Evolutionary conservation across 2,888 invertebrate genomes (phyloP), one percentile per base, ranked within the genome.

Genomic region (Argyra leucocephala): DNA sequence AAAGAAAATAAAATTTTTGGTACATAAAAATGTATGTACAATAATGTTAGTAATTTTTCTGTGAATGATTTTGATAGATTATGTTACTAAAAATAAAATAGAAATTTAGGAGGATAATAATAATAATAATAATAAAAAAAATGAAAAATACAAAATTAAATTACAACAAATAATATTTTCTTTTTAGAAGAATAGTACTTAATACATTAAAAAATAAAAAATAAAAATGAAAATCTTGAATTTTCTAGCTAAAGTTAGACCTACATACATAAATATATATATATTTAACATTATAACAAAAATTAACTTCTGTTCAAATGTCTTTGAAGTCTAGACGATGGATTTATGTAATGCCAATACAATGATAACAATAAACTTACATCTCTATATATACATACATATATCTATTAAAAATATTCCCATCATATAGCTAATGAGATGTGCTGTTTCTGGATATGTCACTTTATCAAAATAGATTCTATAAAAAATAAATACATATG

Each of bases 291-390:
- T 10, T 7, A 31, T 31, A 31, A 7, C 18, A 48, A 48, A 48
- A 48, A 48, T 48, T n/a, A 48, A 48, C 48, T 48, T 48, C 18
- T 48, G 12, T 48, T 48, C 48, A 48, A 48, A 48, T 18, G 18
- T 48, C 48, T 9, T 48, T n/a, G 18, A 48, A 48, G 48, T 48
- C 48, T 48, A 48, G 48, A 48, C 48, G 15, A 12, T 48, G 48
- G 48, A 48, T 48, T 48, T 48, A 48, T 48, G 15, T 48, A 48
- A 48, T 48, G n/a, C 15, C 48, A 48, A 48, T 48, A 48, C 48
- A 48, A 48, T 48, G n/a, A 48, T 48, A 48, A 48, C 48, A 48
- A 48, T 12, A 48, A 48, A 2, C 48, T 48, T 48, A 7, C n/a
- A n/a, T n/a, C n/a, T n/a, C n/a, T n/a, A n/a, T n/a, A n/a, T n/a